These are phyloP conservation scores for Subacronicta megacephala DNA, from an alignment of 2,888 invertebrate genomes.

Conservation along the genomic window DNA sequence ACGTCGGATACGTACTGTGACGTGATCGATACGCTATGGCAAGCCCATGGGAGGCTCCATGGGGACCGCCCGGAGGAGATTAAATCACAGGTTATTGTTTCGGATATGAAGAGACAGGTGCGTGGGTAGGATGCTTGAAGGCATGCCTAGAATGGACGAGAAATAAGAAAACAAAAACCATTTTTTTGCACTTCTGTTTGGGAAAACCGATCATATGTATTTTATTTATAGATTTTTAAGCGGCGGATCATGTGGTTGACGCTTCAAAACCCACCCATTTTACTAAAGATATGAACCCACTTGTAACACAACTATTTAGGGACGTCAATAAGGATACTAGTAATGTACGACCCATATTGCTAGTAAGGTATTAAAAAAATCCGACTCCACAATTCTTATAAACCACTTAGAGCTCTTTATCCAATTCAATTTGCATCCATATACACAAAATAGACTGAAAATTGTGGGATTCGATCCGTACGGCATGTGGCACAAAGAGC, in stretches of 20 bases:
- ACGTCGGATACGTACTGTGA: conserved; percentile 26
- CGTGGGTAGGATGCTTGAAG: background rate
- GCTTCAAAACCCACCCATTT: no score
- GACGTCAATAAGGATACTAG: no score
- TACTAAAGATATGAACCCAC: no score
- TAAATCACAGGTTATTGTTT: conserved; percentile 40
- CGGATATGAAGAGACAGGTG: conserved; percentile 4
- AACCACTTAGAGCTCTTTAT: background rate
- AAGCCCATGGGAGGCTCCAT: conserved; percentile 19
- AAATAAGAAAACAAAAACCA: no score
- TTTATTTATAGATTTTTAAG: no score
- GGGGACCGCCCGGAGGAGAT: conserved; percentile 24
- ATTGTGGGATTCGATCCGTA: conserved; percentile 6
- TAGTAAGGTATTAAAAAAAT: no score
- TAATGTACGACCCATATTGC: no score
- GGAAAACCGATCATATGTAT: no score
- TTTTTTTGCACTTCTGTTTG: no score
- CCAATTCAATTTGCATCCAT: background rate
- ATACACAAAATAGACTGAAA: conserved; percentile 7
- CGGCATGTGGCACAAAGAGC: conserved; percentile 11
- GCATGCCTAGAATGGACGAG: background rate
- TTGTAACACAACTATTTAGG: no score
- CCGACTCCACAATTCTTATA: background rate
- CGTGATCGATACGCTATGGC: conserved; percentile 44
- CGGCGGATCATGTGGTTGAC: no score